Evolutionary conservation across 2,888 invertebrate species (phyloP).

Genomic region (Margaritifera margaritifera): DNA sequence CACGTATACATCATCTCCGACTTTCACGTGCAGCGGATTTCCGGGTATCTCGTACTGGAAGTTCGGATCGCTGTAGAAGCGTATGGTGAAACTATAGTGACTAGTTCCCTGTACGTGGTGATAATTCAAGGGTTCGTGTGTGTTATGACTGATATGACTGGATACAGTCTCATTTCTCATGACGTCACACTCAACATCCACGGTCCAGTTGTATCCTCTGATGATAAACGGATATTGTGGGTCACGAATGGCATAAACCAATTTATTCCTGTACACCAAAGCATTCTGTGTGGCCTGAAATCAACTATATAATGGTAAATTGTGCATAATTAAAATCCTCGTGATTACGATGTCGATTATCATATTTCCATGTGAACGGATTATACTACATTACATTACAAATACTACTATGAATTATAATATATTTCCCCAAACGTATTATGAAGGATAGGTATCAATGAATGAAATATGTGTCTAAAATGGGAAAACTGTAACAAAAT

Average conservation of each 20-base stretch:
- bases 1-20: conserved; percentile 35
- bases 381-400: no score
- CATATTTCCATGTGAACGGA: no score
- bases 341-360: no score
- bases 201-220: conserved; percentile 25
- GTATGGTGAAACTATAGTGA: conserved; percentile 26
- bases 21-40: conserved; percentile 18
- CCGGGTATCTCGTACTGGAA: conserved; percentile 19
- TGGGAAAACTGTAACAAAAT: no score
- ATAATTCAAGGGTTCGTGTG: not conserved
- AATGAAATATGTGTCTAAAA: no score
- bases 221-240: conserved; percentile 27
- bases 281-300: conserved; percentile 15
- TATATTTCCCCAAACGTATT: no score
- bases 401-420: no score
- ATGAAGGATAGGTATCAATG: no score
- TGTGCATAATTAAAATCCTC: no score
- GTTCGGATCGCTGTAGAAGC: conserved; percentile 27
- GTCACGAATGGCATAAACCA: conserved; percentile 41
- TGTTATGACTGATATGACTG: conserved; percentile 7
- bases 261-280: conserved; percentile 28
- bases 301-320: no score
- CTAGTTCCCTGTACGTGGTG: conserved; percentile 16
- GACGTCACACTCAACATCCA: conserved; percentile 33
- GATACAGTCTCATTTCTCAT: conserved; percentile 15